Percentiles rank a stretch among this genome's conserved stretches.
phyloP scores from a whole-genome alignment of 2,113 vertebrate species.

The Clarias gariepinus region DNA sequence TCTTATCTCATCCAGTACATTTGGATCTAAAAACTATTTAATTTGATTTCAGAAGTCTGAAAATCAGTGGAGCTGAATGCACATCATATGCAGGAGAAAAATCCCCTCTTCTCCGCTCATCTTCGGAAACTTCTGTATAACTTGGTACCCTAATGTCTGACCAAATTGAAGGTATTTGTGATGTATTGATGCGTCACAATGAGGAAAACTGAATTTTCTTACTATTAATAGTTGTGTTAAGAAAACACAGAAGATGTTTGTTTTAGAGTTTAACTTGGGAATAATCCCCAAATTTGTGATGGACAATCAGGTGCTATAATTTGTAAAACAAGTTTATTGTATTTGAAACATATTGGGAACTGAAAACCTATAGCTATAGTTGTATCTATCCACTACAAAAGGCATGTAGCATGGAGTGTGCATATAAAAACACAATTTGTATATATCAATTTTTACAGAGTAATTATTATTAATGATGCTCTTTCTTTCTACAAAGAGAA shows the following conservation, averaged over 20 bases:
- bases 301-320: conserved; percentile 1
- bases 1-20: not conserved
- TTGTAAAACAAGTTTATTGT: conserved; percentile 3
- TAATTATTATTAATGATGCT: not conserved
- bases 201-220: not conserved
- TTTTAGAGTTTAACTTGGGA: not conserved
- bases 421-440: not conserved
- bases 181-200: not conserved
- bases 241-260: not conserved
- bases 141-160: not conserved
- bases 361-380: not conserved
- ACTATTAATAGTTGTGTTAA: not conserved
- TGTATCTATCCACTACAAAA: not conserved
- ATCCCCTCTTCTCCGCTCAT: conserved; percentile 45
- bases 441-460: not conserved
- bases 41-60: conserved; percentile 39
- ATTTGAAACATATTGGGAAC: not conserved
- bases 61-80: not conserved
- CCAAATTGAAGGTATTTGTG: not conserved
- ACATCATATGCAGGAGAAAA: conserved; percentile 29
- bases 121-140: conserved; percentile 7
- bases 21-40: not conserved
- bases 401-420: not conserved
- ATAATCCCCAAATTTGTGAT: not conserved
- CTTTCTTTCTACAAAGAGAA: not conserved